A percentile compares a stretch with the other conserved stretches of the same genome.
phyloP scores from a whole-genome alignment of 2,113 vertebrate genomes.

The Leucoraja erinaceus region DNA sequence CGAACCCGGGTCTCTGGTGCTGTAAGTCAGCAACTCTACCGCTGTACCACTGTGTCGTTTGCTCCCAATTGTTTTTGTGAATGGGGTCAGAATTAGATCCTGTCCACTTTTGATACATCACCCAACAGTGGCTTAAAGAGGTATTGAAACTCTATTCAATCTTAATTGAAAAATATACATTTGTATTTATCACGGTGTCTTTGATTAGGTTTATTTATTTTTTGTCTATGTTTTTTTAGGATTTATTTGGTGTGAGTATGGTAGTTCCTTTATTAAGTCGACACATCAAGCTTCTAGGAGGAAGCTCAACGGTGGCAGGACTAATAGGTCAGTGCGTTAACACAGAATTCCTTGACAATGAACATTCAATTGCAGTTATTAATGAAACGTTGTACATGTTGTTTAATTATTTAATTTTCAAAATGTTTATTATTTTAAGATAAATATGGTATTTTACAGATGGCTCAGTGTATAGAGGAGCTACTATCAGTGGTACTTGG shows the following conservation, averaged over 20 bases:
- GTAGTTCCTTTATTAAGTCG: slow-evolving; percentile 83
- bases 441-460: not conserved
- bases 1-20: too few species aligned
- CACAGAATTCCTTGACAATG: not conserved
- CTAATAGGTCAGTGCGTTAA: slow-evolving; percentile 71
- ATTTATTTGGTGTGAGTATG: slow-evolving; percentile 94
- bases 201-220: not conserved
- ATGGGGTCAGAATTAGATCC: not conserved
- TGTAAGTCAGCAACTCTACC: too few species aligned
- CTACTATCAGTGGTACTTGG: not conserved
- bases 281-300: slow-evolving; percentile 83
- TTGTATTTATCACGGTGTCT: not conserved
- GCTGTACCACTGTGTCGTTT: too few species aligned
- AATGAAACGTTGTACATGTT: not conserved
- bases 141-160: not conserved
- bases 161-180: not conserved
- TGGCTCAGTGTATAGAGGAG: not conserved
- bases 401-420: not conserved
- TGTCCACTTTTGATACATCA: not conserved
- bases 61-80: too few species aligned
- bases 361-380: not conserved
- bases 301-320: slow-evolving; percentile 79
- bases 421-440: not conserved
- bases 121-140: not conserved
- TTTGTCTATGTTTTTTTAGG: slow-evolving; percentile 61